Conservation (phyloP, 2,888 invertebrate species). For the Eurytoma californica region DNA sequence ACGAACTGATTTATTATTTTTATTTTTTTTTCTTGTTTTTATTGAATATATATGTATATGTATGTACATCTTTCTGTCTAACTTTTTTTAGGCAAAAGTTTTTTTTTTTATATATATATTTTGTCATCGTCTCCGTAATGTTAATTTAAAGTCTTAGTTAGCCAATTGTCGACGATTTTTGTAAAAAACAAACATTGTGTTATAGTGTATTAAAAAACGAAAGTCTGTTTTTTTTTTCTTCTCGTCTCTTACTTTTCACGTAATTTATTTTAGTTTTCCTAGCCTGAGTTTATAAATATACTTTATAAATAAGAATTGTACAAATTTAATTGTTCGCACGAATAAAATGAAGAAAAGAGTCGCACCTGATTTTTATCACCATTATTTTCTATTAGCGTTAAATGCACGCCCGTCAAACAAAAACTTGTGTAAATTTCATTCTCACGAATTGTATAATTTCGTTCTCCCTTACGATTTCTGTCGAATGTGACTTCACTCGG, state of each 20-base stretch:
- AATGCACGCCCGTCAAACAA: too few relatives aligned
- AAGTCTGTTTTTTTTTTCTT: too few relatives aligned
- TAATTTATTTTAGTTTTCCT: slow-evolving; percentile 55
- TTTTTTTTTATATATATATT: slow-evolving; percentile 44
- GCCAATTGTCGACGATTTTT: slow-evolving; percentile 46
- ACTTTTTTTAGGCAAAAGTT: slow-evolving; percentile 30
- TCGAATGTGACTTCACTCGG: slow-evolving; percentile 49
- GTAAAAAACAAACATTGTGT: slow-evolving; percentile 54
- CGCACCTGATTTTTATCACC: slow-evolving; percentile 39
- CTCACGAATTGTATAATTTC: slow-evolving; percentile 18
- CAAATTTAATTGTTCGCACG: slow-evolving; percentile 51
- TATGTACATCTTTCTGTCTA: slow-evolving; percentile 41
- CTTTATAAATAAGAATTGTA: slow-evolving; percentile 53
- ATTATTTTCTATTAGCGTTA: background rate
- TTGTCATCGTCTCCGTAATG: slow-evolving; percentile 28
- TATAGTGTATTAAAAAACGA: slow-evolving; percentile 50
- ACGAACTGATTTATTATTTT: slow-evolving; percentile 49
- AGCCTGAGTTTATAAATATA: slow-evolving; percentile 50
- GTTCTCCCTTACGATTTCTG: background rate
- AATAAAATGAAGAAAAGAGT: slow-evolving; percentile 52
- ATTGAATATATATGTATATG: background rate
- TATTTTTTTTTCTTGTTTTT: slow-evolving; percentile 36
- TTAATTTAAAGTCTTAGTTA: slow-evolving; percentile 52
- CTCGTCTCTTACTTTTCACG: slow-evolving; percentile 40
- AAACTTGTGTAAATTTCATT: slow-evolving; percentile 11